phyloP scores from a whole-genome alignment of 2,888 invertebrate genomes.

The Salpingus planirostris region DNA sequence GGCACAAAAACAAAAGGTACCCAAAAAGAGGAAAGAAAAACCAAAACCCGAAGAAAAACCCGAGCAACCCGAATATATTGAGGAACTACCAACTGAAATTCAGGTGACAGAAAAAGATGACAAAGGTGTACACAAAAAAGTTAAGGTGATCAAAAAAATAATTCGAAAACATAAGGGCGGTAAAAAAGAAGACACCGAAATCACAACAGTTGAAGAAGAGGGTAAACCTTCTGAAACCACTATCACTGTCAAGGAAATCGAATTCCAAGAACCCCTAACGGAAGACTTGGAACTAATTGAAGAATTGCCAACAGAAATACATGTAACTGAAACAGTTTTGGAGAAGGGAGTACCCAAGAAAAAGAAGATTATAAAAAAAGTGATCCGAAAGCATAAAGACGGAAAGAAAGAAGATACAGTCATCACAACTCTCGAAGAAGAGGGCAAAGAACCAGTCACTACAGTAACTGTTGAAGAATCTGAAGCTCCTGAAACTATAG shows the following conservation, averaged over 20 bases:
- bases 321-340: constrained; percentile 5
- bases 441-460: constrained; percentile 34
- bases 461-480: constrained; percentile 27
- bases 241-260: constrained; percentile 17
- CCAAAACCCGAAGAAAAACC: no score
- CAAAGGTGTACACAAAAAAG: constrained; percentile 29
- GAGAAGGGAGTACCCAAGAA: constrained; percentile 31
- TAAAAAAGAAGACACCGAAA: constrained; percentile 34
- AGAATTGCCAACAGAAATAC: constrained; percentile 12
- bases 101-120: constrained; percentile 34
- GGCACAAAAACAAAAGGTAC: constrained; percentile 4
- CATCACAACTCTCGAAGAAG: constrained; percentile 44
- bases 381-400: constrained; percentile 31
- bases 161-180: constrained; percentile 20
- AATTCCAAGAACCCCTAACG: constrained; percentile 7
- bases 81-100: constrained; percentile 30
- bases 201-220: constrained; percentile 32
- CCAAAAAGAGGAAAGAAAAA: no score
- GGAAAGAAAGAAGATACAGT: constrained; percentile 32
- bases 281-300: constrained; percentile 18
- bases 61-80: constrained; percentile 19
- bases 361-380: constrained; percentile 19
- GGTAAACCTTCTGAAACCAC: constrained; percentile 31
- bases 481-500: constrained; percentile 15
- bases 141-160: constrained; percentile 3